Evolutionary conservation across 2,113 vertebrate genomes (phyloP).

Genomic region (Phylloscopus whistleri): DNA sequence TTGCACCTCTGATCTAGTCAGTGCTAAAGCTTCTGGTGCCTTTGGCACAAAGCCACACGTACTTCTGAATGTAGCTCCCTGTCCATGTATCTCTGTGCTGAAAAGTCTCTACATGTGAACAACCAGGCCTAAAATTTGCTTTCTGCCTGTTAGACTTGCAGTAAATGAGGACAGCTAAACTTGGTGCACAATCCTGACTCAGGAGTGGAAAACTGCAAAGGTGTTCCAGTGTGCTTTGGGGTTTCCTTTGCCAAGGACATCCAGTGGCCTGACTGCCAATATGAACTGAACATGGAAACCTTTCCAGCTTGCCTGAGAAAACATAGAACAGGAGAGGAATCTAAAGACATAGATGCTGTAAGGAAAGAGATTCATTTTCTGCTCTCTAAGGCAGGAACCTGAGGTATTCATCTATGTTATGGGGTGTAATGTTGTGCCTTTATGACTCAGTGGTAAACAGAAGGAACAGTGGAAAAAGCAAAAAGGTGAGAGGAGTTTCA

Average conservation of each 20-base stretch:
- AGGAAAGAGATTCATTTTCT: neutral
- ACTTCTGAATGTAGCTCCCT: neutral
- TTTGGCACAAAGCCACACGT: neutral
- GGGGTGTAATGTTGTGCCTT: neutral
- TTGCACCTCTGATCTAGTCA: neutral
- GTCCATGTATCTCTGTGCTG: neutral
- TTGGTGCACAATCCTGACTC: neutral
- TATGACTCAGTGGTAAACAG: neutral
- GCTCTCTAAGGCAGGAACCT: neutral
- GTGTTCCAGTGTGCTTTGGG: neutral
- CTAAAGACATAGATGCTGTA: neutral
- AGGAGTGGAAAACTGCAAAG: neutral
- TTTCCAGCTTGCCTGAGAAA: slow-evolving; percentile 8
- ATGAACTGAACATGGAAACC: neutral
- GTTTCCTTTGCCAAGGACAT: slow-evolving; percentile 36
- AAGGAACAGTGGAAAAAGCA: neutral
- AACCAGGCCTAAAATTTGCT: neutral
- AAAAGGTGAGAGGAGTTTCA: neutral
- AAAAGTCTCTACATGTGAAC: neutral
- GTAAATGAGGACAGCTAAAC: neutral
- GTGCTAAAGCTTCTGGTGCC: neutral
- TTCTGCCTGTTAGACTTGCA: neutral
- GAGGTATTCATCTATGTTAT: neutral
- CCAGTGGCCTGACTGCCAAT: neutral
- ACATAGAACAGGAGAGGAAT: neutral